These are phyloP conservation scores for Catotricha subobsoleta DNA, from an alignment of 2,888 invertebrate genomes.

Conservation along the genomic window DNA sequence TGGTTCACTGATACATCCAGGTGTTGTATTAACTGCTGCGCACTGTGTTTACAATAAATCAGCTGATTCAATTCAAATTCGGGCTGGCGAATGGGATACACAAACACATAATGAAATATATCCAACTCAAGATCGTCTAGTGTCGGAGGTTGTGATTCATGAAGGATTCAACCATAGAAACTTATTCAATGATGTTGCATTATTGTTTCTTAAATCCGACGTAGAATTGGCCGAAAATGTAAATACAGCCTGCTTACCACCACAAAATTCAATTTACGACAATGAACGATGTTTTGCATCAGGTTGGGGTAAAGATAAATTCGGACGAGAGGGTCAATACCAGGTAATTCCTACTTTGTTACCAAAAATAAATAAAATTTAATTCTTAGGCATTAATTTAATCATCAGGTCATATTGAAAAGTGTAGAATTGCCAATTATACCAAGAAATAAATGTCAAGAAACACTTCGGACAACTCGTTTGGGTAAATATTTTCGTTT, in stretches of 20 bases:
- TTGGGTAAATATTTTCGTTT: too few relatives aligned
- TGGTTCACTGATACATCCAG: conserved; percentile 55
- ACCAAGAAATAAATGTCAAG: too few relatives aligned
- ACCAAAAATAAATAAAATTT: too few relatives aligned
- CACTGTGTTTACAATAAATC: conserved; percentile 41
- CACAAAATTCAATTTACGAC: conserved; percentile 27
- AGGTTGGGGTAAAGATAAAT: conserved; percentile 48
- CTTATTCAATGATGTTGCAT: conserved; percentile 52
- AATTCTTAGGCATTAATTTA: too few relatives aligned
- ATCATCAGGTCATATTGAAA: conserved; percentile 41
- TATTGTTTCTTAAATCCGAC: conserved; percentile 43
- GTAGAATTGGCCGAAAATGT: conserved; percentile 46
- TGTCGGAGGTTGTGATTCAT: conserved; percentile 22
- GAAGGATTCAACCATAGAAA: conserved; percentile 39
- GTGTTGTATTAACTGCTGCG: conserved; percentile 59
- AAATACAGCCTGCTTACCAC: conserved; percentile 40
- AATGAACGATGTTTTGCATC: conserved; percentile 39
- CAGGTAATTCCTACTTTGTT: conserved; percentile 26
- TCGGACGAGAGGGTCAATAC: conserved; percentile 31
- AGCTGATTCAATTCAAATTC: conserved; percentile 25
- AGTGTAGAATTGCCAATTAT: too few relatives aligned
- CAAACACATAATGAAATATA: conserved; percentile 46
- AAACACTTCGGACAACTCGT: too few relatives aligned
- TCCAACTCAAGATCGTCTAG: conserved; percentile 47
- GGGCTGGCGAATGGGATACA: conserved; percentile 68